Conservation (phyloP, 2,888 invertebrate species). For the Chymomyza procnemis region DNA sequence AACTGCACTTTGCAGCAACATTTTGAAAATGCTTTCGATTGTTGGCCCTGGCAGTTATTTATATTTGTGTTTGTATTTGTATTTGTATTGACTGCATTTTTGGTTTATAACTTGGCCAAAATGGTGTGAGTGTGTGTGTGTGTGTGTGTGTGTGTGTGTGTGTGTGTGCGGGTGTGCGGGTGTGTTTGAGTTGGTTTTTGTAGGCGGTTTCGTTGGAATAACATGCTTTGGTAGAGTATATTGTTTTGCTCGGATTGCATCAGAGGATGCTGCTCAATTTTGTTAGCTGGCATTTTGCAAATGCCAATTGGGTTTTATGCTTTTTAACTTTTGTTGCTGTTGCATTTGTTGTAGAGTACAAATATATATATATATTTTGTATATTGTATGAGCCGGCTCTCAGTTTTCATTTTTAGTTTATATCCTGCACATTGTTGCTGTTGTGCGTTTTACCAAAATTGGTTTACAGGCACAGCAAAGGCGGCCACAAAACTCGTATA, state of each 20-base stretch:
- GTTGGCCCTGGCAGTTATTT: constrained; percentile 42
- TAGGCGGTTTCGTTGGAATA: neutral
- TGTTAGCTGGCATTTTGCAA: constrained; percentile 25
- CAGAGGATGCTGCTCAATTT: constrained; percentile 32
- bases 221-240: too few relatives aligned
- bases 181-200: neutral
- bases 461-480: constrained; percentile 31
- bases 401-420: neutral
- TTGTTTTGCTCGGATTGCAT: neutral
- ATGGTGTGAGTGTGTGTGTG: neutral
- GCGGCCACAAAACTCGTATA: neutral
- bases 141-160: neutral
- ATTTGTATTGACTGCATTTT: constrained; percentile 43
- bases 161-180: neutral
- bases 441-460: constrained; percentile 29
- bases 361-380: neutral
- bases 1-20: neutral
- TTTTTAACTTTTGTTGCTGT: constrained; percentile 15
- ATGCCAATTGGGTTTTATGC: constrained; percentile 29
- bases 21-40: constrained; percentile 40
- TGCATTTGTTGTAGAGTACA: constrained; percentile 10
- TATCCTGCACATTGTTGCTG: neutral
- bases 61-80: constrained; percentile 47
- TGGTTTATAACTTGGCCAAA: constrained; percentile 28
- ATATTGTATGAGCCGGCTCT: neutral